Evolutionary conservation across 2,113 vertebrate genomes (phyloP), one percentile per base, ranked within the genome.

Genomic region (Ophiodon elongatus): DNA sequence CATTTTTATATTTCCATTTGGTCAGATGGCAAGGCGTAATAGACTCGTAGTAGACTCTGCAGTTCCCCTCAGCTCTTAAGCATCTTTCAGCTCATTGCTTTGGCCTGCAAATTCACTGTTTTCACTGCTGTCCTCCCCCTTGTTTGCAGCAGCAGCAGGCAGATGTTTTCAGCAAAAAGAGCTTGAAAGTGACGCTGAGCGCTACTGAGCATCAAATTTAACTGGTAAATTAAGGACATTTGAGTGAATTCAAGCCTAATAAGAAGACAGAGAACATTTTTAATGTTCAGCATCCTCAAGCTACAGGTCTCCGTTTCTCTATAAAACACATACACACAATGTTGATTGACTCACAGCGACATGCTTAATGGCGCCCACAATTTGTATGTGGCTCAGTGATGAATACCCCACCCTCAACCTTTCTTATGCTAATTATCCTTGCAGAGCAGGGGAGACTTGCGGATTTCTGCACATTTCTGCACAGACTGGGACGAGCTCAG

Each of bases 341-440:
- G 65, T 60, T 33, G 73, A 82, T 57, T 14, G 75, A 78, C 71
- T 67, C 65, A 37, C 13, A 60, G 54, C 2, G 27, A 64, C 71
- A 25, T 64, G 79, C 47, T 79, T 85, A 88, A 76, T 76, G 69
- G 67, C 50, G 63, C 50, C 23, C 27, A 23, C 33, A 41, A 27
- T 87, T 76, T 82, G 73, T 64, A 33, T 66, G 47, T 69, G 14
- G 50, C 54, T 82, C 31, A 43, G 25, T 84, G 76, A 91, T 82
- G 86, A 86, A 90, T 76, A 81, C 73, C 50, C 67, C 71, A 76
- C 76, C 74, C 27, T 84, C 68, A 85, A 75, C 74, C 71, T 83
- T 70, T 76, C 65, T 74, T 25, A 43, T 21, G 82, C 54, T 92
- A 92, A 93, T 93, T 88, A 80, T 83, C 86, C 68, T 75, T 54